These are phyloP conservation scores for Cathartes aura DNA, from an alignment of 2,113 vertebrate genomes.

Conservation along the genomic window DNA sequence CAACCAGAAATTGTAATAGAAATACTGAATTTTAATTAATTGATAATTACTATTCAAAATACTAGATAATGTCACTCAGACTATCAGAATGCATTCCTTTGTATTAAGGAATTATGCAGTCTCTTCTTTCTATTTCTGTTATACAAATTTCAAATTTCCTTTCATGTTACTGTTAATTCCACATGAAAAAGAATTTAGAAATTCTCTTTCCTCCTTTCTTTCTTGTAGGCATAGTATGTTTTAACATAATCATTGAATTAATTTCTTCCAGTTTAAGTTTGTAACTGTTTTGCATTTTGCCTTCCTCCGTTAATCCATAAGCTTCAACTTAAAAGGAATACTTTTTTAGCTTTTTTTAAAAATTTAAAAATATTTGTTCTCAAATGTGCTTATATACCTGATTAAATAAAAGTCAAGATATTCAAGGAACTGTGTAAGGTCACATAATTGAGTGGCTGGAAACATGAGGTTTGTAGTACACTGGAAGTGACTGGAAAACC, in stretches of 20 bases:
- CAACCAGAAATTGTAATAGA: not conserved
- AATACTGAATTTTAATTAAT: conserved; percentile 23
- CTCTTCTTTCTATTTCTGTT: not conserved
- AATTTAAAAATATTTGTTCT: not conserved
- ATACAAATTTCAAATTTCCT: conserved; percentile 18
- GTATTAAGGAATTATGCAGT: not conserved
- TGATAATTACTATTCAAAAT: conserved; percentile 8
- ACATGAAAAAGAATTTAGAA: conserved; percentile 51
- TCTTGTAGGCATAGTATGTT: not conserved
- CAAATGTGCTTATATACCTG: not conserved
- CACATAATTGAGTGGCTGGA: not conserved
- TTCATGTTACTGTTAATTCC: conserved; percentile 22
- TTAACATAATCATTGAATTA: conserved; percentile 3
- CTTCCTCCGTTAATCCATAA: not conserved
- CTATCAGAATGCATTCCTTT: not conserved
- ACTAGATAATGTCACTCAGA: not conserved
- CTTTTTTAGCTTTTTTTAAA: not conserved
- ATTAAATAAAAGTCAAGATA: not conserved
- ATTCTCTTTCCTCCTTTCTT: not conserved
- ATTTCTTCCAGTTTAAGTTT: not conserved
- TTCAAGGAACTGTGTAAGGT: not conserved
- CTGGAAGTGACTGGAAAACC: not conserved
- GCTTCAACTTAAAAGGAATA: not conserved
- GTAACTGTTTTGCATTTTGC: not conserved
- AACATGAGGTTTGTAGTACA: not conserved